phyloP scores from a whole-genome alignment of 1,140 invertebrate species.

The Rhagoletis zephyria region DNA sequence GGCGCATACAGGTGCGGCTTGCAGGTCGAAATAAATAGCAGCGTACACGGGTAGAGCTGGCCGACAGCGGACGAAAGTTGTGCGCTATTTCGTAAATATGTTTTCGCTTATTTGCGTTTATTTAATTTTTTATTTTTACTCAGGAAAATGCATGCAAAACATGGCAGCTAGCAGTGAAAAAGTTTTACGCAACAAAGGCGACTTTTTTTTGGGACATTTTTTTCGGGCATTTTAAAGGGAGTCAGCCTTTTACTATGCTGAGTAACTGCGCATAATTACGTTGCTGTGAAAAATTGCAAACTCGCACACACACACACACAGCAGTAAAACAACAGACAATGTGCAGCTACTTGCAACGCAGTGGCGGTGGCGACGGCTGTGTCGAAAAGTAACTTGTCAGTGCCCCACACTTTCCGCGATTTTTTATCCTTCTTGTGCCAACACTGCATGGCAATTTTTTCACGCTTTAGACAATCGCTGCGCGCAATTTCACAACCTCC shows the following conservation, averaged over 20 bases:
- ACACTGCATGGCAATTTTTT: not conserved
- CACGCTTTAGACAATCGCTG: not conserved
- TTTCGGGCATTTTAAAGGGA: not conserved
- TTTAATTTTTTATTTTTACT: no score
- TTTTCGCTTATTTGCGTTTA: not conserved
- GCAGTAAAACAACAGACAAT: not conserved
- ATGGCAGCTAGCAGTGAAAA: not conserved
- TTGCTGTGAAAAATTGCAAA: not conserved
- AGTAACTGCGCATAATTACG: not conserved
- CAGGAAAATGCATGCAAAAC: no score
- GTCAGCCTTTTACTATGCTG: not conserved
- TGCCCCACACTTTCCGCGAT: not conserved
- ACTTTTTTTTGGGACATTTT: not conserved
- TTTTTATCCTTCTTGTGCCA: not conserved
- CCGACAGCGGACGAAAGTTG: no score
- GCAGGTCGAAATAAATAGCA: not conserved
- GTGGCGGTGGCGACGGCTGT: not conserved
- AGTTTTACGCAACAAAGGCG: not conserved
- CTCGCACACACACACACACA: no score
- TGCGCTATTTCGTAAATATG: no score
- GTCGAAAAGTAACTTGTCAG: slow-evolving; percentile 2
- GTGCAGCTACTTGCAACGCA: not conserved
- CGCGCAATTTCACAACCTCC: not conserved
- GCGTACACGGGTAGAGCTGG: no score
- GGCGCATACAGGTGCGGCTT: not conserved